These are phyloP conservation scores for Austrolebias charrua DNA, from an alignment of 2,797 vertebrate species.

Conservation along the genomic window DNA sequence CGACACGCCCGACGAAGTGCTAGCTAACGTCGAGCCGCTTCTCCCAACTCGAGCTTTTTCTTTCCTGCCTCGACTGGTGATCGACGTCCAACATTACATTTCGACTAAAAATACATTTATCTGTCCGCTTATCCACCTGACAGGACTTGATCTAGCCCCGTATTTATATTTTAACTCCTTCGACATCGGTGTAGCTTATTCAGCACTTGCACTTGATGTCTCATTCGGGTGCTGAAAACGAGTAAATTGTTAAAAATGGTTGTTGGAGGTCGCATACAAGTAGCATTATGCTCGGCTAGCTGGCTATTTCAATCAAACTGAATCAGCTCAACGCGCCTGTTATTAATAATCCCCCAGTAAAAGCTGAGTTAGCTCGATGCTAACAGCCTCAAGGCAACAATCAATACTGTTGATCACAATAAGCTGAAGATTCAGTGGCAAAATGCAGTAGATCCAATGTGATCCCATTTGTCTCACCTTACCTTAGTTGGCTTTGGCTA, in stretches of 20 bases:
- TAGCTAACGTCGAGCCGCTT: conserved; percentile 28
- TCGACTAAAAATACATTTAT: too few relatives aligned
- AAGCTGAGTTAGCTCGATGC: conserved; percentile 40
- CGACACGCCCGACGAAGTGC: conserved; percentile 20
- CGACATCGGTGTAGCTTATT: too few relatives aligned
- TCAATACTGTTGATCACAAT: too few relatives aligned
- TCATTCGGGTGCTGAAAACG: too few relatives aligned
- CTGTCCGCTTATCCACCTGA: too few relatives aligned
- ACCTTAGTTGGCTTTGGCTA: too few relatives aligned
- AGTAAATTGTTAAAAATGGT: conserved; percentile 5
- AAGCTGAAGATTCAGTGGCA: not conserved
- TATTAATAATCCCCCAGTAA: conserved; percentile 13
- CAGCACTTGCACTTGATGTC: too few relatives aligned
- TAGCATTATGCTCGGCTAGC: too few relatives aligned
- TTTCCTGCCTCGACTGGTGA: conserved; percentile 26
- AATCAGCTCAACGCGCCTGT: not conserved
- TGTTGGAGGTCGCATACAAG: not conserved
- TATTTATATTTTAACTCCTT: too few relatives aligned
- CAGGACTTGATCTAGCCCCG: too few relatives aligned
- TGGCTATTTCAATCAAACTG: not conserved
- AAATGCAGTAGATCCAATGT: too few relatives aligned
- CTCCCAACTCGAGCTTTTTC: conserved; percentile 37
- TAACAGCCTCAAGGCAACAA: conserved; percentile 7
- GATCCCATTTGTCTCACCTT: too few relatives aligned
- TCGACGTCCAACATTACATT: conserved; percentile 1